These are phyloP conservation scores for Aphaenogaster ashmeadi DNA, from an alignment of 1,140 invertebrate genomes.

Conservation along the genomic window DNA sequence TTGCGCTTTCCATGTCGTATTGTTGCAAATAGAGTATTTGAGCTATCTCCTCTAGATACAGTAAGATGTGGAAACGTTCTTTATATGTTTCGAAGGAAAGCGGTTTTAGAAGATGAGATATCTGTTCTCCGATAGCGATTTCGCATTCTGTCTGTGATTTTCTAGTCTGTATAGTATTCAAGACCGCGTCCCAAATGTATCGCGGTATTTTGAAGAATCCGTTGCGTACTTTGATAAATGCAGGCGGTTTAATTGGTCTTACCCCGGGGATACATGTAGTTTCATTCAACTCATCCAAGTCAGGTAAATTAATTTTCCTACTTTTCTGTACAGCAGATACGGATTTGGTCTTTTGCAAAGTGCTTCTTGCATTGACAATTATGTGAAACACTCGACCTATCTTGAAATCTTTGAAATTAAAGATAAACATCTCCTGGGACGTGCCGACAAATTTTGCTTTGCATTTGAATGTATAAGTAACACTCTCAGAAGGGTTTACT, in stretches of 20 bases:
- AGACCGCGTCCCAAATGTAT: constrained; percentile 86
- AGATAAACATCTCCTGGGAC: constrained; percentile 88
- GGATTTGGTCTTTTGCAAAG: constrained; percentile 14
- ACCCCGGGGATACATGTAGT: constrained; percentile 88
- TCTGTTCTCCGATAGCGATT: constrained; percentile 80
- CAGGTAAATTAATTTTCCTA: constrained; percentile 83
- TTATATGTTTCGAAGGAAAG: constrained; percentile 89
- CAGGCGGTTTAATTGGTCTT: constrained; percentile 86
- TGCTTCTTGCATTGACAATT: constrained; percentile 82
- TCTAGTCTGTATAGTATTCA: constrained; percentile 83
- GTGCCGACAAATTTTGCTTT: constrained; percentile 88
- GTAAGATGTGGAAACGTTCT: constrained; percentile 90
- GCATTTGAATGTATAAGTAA: constrained; percentile 85
- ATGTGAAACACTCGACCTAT: constrained; percentile 88
- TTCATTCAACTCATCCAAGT: constrained; percentile 80
- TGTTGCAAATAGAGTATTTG: constrained; percentile 86
- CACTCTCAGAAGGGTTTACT: constrained; percentile 80
- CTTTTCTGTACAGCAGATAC: constrained; percentile 77
- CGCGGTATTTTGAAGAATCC: constrained; percentile 88
- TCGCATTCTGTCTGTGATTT: constrained; percentile 82
- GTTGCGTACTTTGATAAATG: constrained; percentile 88
- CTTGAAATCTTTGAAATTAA: constrained; percentile 88
- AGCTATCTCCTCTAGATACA: constrained; percentile 87
- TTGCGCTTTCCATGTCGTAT: constrained; percentile 91
- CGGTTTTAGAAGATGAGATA: constrained; percentile 86